These are phyloP conservation scores for Bos indicus DNA, from an alignment of 2,113 vertebrate species.

Conservation along the genomic window DNA sequence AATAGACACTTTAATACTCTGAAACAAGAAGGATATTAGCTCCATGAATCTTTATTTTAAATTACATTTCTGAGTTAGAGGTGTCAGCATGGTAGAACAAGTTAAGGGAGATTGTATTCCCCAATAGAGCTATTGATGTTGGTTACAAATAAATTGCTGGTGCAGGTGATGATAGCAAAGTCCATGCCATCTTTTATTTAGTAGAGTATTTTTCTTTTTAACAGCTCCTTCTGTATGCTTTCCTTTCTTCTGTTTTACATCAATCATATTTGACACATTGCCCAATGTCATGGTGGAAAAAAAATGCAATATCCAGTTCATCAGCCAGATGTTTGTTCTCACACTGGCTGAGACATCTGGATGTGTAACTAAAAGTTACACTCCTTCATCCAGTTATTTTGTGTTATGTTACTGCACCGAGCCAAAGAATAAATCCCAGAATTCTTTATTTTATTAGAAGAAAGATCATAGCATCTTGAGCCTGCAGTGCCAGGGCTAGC, in stretches of 20 bases:
- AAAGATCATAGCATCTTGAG: neutral
- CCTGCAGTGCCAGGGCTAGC: neutral
- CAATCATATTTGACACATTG: constrained; percentile 54
- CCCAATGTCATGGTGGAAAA: constrained; percentile 19
- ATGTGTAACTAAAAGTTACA: neutral
- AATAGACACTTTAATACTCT: constrained; percentile 51
- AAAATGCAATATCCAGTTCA: neutral
- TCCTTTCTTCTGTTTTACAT: constrained; percentile 73
- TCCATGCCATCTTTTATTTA: constrained; percentile 72
- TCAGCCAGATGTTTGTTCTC: constrained; percentile 51
- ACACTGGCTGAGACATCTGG: constrained; percentile 18
- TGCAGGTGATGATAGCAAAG: constrained; percentile 52
- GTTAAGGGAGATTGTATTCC: constrained; percentile 63
- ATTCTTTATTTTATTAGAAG: constrained; percentile 16
- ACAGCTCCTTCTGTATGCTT: constrained; percentile 64
- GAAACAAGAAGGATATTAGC: constrained; percentile 53
- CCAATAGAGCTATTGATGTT: constrained; percentile 60
- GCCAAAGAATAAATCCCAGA: neutral
- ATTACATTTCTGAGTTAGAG: constrained; percentile 64
- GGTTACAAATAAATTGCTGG: constrained; percentile 69
- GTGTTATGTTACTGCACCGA: neutral
- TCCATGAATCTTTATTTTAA: constrained; percentile 74
- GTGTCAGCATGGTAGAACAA: constrained; percentile 64
- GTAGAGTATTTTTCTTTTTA: constrained; percentile 58
- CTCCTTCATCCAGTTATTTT: neutral